Percentiles rank a stretch among this genome's conserved stretches.
These are phyloP conservation scores for Botia kubotai DNA, from an alignment of 2,797 vertebrate species.

Conservation along the genomic window DNA sequence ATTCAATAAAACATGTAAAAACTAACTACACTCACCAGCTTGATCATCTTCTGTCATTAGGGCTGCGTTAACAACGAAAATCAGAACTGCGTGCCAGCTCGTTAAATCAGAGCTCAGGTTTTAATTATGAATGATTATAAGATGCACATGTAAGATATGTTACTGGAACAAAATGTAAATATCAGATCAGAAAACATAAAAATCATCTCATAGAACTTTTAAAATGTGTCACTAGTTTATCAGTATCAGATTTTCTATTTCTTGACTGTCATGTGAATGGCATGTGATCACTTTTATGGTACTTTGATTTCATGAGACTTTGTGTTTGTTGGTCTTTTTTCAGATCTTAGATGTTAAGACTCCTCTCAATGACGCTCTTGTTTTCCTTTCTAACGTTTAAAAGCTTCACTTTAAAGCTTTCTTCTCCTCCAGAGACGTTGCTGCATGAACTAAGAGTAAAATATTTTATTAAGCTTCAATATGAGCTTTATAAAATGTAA, in stretches of 20 bases:
- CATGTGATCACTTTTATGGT: too few relatives aligned
- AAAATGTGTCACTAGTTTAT: too few relatives aligned
- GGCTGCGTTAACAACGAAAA: neutral
- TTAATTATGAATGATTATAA: neutral
- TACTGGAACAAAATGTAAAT: too few relatives aligned
- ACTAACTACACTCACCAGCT: constrained; percentile 2
- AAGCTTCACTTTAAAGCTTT: neutral
- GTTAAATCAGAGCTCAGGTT: too few relatives aligned
- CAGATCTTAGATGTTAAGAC: too few relatives aligned
- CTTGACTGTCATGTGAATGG: too few relatives aligned
- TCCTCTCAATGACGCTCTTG: too few relatives aligned
- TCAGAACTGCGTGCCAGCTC: neutral
- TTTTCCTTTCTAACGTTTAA: neutral
- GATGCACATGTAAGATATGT: neutral
- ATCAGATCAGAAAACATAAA: too few relatives aligned
- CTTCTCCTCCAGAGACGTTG: neutral
- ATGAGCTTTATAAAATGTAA: neutral
- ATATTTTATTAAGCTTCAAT: neutral
- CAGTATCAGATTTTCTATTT: too few relatives aligned
- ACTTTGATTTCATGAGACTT: too few relatives aligned
- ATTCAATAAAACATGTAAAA: constrained; percentile 13
- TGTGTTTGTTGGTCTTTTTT: too few relatives aligned
- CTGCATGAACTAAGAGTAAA: neutral
- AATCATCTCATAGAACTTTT: too few relatives aligned
- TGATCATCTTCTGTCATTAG: constrained; percentile 21